Percentiles rank a stretch among this genome's conserved stretches.
phyloP scores from a whole-genome alignment of 2,888 invertebrate genomes.

The Drosophila setosimentum region DNA sequence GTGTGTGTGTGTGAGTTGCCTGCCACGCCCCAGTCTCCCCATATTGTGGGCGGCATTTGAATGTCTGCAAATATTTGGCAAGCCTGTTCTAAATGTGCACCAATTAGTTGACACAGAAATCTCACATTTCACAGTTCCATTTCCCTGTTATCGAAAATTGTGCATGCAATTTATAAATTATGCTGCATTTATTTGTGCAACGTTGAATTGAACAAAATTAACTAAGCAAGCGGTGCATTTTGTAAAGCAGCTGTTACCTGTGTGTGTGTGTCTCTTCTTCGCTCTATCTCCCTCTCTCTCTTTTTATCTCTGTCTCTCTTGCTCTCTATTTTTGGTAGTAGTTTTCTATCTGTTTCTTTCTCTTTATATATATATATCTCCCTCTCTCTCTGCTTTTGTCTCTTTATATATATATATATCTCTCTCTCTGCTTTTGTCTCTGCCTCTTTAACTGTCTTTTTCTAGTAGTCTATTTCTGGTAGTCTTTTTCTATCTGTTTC shows the following conservation, averaged over 20 bases:
- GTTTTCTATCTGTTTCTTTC: too few relatives aligned
- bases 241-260: background rate
- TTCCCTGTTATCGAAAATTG: background rate
- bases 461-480: background rate
- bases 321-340: background rate
- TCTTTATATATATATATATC: too few relatives aligned
- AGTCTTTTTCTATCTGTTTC: background rate
- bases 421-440: too few relatives aligned
- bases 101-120: constrained; percentile 58
- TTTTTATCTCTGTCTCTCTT: accelerated
- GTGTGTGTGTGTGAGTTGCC: background rate
- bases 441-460: accelerated
- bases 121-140: background rate
- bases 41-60: background rate
- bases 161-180: constrained; percentile 62
- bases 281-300: background rate
- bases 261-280: background rate
- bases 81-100: constrained; percentile 64
- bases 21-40: constrained; percentile 12
- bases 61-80: constrained; percentile 64
- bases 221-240: constrained; percentile 3
- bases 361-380: too few relatives aligned
- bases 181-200: constrained; percentile 79
- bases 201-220: constrained; percentile 57
- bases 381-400: background rate